Evolutionary conservation across 2,113 vertebrate genomes (phyloP).

Genomic region (Puntigrus tetrazona): DNA sequence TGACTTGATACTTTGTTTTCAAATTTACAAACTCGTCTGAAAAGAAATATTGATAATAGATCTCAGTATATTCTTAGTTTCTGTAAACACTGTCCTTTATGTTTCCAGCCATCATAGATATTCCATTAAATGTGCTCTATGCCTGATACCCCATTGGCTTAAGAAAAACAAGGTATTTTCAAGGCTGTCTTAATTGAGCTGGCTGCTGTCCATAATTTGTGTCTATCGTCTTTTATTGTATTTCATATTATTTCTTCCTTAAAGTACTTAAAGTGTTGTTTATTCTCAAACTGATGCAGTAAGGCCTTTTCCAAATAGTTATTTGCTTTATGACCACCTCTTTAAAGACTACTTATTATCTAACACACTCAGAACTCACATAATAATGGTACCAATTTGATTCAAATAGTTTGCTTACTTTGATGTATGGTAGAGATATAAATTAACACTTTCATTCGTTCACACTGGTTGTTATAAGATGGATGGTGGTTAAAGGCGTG

Average conservation of each 20-base stretch:
- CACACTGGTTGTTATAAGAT: constrained; percentile 46
- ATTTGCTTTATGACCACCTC: constrained; percentile 19
- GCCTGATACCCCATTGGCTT: background rate
- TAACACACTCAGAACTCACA: background rate
- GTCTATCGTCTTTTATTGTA: background rate
- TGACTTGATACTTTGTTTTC: too few species aligned
- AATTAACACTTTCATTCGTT: constrained; percentile 50
- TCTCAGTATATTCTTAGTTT: too few species aligned
- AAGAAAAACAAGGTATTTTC: background rate
- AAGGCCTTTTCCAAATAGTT: constrained; percentile 14
- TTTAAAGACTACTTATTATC: constrained; percentile 7
- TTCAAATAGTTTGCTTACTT: constrained; percentile 32
- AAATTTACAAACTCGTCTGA: too few species aligned
- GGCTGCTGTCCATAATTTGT: background rate
- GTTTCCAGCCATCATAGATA: background rate
- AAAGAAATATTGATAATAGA: too few species aligned
- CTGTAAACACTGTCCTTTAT: background rate
- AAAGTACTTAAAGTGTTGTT: background rate
- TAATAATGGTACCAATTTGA: constrained; percentile 35
- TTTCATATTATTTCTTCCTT: constrained; percentile 3
- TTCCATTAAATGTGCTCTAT: background rate
- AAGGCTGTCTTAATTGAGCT: constrained; percentile 1
- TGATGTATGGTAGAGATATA: constrained; percentile 36
- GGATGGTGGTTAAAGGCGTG: constrained; percentile 36
- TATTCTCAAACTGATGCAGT: background rate